phyloP scores from a whole-genome alignment of 2,113 vertebrate genomes.

The Triplophysa tibetana region DNA sequence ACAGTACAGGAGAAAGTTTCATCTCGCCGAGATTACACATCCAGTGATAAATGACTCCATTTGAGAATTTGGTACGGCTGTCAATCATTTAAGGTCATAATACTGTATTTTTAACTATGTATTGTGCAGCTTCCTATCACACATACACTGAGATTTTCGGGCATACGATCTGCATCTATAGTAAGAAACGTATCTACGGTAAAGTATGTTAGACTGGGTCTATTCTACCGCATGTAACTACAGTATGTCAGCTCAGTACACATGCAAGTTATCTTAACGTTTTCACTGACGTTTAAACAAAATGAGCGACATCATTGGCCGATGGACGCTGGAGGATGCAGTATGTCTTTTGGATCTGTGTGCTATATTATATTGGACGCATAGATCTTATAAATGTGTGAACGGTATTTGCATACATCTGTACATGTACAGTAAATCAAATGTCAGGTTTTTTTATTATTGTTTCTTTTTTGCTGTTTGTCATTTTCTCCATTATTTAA shows the following conservation, averaged over 20 bases:
- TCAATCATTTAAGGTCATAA: conserved; percentile 6
- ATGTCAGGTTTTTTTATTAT: conserved; percentile 70
- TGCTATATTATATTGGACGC: conserved; percentile 49
- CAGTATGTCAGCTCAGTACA: conserved; percentile 24
- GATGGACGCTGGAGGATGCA: conserved; percentile 40
- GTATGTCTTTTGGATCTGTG: conserved; percentile 42
- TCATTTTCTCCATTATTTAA: conserved; percentile 67
- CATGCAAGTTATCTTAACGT: conserved; percentile 16
- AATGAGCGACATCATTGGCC: background rate
- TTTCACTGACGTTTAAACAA: conserved; percentile 8
- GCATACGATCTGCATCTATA: conserved; percentile 27
- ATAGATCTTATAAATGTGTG: conserved; percentile 46
- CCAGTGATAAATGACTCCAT: background rate
- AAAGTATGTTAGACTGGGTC: conserved; percentile 33
- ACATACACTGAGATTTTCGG: background rate
- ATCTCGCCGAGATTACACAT: no score
- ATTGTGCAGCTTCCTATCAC: background rate
- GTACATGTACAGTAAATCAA: conserved; percentile 81
- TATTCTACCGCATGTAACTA: conserved; percentile 44
- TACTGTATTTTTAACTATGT: background rate
- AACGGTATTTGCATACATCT: conserved; percentile 76
- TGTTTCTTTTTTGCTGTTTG: conserved; percentile 53
- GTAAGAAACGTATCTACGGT: conserved; percentile 19
- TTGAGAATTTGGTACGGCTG: background rate
- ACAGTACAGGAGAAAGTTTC: background rate